These are phyloP conservation scores for Batillaria attramentaria DNA, from an alignment of 1,140 invertebrate species.

Conservation along the genomic window DNA sequence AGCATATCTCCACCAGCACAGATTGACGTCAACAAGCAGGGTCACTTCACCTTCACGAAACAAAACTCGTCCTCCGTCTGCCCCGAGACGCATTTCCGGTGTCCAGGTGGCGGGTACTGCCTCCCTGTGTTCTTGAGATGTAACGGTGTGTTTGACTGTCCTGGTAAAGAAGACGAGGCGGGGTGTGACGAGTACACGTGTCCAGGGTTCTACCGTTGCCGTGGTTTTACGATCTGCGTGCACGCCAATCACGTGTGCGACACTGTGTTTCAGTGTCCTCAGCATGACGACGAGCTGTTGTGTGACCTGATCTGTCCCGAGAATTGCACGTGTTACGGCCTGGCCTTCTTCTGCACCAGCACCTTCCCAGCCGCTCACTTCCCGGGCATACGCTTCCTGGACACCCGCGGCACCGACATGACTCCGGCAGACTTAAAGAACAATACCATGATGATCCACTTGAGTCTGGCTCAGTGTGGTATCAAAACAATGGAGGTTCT, in stretches of 20 bases:
- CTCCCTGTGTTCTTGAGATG: slow-evolving; percentile 32
- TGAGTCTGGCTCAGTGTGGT: not conserved
- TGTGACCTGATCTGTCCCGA: slow-evolving; percentile 26
- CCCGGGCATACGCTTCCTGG: not conserved
- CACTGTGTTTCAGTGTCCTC: slow-evolving; percentile 22
- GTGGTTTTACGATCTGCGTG: slow-evolving; percentile 10
- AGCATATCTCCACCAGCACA: not conserved
- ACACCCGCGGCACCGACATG: not conserved
- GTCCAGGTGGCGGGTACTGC: slow-evolving; percentile 21
- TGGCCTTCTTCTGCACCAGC: not conserved
- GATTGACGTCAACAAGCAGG: not conserved
- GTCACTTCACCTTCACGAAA: not conserved
- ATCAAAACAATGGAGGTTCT: not conserved
- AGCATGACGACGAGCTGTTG: slow-evolving; percentile 13
- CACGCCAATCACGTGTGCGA: slow-evolving; percentile 29
- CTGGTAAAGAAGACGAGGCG: slow-evolving; percentile 27
- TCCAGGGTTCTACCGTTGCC: slow-evolving; percentile 32
- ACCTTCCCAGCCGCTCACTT: not conserved
- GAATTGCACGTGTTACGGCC: slow-evolving; percentile 11
- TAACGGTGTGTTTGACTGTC: slow-evolving; percentile 34
- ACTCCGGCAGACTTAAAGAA: not conserved
- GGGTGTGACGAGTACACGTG: slow-evolving; percentile 26
- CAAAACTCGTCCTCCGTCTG: not conserved
- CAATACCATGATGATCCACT: not conserved
- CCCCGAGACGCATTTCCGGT: slow-evolving; percentile 6